Evolutionary conservation across 2,113 vertebrate species (phyloP).

Genomic region (Dissostichus mawsoni): DNA sequence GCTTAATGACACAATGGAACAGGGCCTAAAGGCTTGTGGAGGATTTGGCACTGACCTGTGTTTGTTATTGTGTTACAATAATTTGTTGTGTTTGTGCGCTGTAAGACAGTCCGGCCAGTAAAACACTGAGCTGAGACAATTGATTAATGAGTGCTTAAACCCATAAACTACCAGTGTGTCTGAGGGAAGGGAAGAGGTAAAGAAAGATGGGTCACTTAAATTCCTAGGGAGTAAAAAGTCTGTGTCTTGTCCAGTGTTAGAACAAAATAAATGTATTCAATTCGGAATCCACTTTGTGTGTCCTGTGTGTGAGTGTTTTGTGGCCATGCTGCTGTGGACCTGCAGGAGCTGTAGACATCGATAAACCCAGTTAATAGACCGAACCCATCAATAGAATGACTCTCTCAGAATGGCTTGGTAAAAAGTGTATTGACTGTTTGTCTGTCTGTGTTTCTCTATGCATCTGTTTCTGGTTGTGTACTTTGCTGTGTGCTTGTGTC

Average conservation of each 20-base stretch:
- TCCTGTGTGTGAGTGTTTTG: slow-evolving; percentile 29
- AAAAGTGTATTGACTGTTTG: neutral
- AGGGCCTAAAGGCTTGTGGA: slow-evolving; percentile 36
- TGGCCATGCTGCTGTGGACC: slow-evolving; percentile 27
- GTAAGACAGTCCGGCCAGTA: slow-evolving; percentile 30
- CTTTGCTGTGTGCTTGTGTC: neutral
- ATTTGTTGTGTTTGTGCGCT: slow-evolving; percentile 51
- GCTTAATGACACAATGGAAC: slow-evolving; percentile 62
- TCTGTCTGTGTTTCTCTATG: slow-evolving; percentile 5
- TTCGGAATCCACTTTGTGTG: slow-evolving; percentile 47
- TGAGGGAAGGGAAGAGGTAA: neutral
- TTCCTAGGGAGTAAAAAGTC: neutral
- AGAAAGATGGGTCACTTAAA: neutral
- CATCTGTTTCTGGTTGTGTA: neutral
- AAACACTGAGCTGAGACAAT: slow-evolving; percentile 20
- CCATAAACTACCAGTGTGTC: slow-evolving; percentile 1
- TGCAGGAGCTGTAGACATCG: slow-evolving; percentile 39
- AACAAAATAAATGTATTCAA: slow-evolving; percentile 63
- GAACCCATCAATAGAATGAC: slow-evolving; percentile 34
- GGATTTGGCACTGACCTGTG: slow-evolving; percentile 46
- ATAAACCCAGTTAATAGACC: slow-evolving; percentile 42
- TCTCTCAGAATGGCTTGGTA: slow-evolving; percentile 29
- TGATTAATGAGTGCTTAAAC: slow-evolving; percentile 35
- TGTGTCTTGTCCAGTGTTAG: slow-evolving; percentile 1
- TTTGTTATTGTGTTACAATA: slow-evolving; percentile 42